Base-by-base conservation (phyloP, 35 echinoderm and acorn worm genomes). In the Strongylocentrotus purpuratus region DNA sequence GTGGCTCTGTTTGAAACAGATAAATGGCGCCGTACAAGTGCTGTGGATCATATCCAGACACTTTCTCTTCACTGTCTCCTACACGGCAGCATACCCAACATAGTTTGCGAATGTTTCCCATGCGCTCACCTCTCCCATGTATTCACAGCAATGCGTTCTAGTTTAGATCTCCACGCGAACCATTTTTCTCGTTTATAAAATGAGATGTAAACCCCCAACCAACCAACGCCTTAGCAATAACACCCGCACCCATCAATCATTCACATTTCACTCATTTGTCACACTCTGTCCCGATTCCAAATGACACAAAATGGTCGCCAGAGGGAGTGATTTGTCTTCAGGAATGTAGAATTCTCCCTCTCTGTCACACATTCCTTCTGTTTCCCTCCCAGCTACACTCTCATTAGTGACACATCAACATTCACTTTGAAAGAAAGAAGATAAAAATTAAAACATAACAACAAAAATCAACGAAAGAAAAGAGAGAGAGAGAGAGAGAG, bases 291-390 rank as follows among this genome's bases (percentile, higher is more conserved):
- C 35, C 65, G 65, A 78, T 78, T 78, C 65, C 65, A 78, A 78
- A 78, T 78, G 65, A 78, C 65, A 78, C 65, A 78, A 28, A 78
- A 78, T 78, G 32, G 33, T 46, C 87, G 87, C 87, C 87, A 89
- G 87, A 89, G 87, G 87, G 87, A 9, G 87, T 45, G n/a, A 89
- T 89, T 89, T 89, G 87, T 89, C 20, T 78, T n/a, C 65, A n/a
- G 65, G 65, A 78, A 78, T 78, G 65, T 78, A n/a, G 28, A 78
- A 8, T 55, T 55, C 50, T 55, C 11, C 50, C 50, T 55, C 50
- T 55, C 50, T 28, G 20, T 78, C 65, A 78, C 65, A n/a, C 20
- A 78, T 78, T 78, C 65, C 65, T 7, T 18, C 28, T 22, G n/a
- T 78, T 28, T 78, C 65, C 22, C 65, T 78, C 8, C 65, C 4